Base-by-base conservation (phyloP, 2,797 vertebrate genomes). In the Gambelia wislizenii region DNA sequence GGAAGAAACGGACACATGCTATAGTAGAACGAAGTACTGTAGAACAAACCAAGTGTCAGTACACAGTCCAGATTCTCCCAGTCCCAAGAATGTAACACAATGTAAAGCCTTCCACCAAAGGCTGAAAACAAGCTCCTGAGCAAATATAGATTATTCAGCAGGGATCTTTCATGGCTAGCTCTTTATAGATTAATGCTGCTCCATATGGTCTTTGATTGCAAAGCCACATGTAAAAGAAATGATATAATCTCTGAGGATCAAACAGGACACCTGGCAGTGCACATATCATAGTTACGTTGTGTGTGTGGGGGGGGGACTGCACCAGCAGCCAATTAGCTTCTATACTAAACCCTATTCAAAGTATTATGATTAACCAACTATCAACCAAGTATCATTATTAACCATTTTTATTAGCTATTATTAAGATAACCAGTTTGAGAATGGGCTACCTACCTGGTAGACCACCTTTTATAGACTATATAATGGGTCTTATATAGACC, bases 191-290 rank as follows among this genome's bases (percentile, higher is more conserved):
- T 44, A 84, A 75, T 85, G 72, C 39, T 85, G 27, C 72, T 85
- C 52, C 67, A 7, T 47, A 84, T 84, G 44, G 36, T 59, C 59
- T 39, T 83, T 30, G 44, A 10, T 33, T 72, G 64, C 10, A 14
- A 9, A 84, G 49, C n/a, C 42, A 27, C 52, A n/a, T 84, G n/a
- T 70, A 84, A 84, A 84, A 84, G n/a, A 52, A 47, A 70, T 47
- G 47, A 83, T 22, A 75, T 27, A 49, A 77, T 33, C 10, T 14
- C 25, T 77, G 13, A 49, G 75, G 10, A 77, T 49, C 47, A 9
- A 49, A 77, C 25, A 49, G 44, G 59, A 22, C 59, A 61, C 59
- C 22, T 61, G 20, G 59, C 22, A 61, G 59, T 61, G 59, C 20
- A 61, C 20, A 61, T 1, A 61, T 61, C 22, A 59, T 61, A 25